Evolutionary conservation across 1,140 invertebrate species (phyloP).

Genomic region (Drosophila lini): DNA sequence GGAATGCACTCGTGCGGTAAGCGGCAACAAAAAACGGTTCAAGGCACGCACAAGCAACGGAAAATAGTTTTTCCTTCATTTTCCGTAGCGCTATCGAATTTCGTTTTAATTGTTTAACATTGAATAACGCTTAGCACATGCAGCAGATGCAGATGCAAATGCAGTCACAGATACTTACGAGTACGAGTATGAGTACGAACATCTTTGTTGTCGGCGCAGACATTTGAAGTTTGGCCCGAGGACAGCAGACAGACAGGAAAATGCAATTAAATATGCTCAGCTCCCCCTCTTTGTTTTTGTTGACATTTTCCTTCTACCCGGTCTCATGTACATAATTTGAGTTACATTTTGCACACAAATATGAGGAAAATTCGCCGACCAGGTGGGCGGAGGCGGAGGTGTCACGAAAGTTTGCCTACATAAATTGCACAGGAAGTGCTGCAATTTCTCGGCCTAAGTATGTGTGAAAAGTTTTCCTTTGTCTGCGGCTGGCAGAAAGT

Average conservation of each 20-base stretch:
- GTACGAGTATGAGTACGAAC: neutral
- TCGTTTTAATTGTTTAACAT: constrained; percentile 58
- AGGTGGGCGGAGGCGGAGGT: constrained; percentile 1
- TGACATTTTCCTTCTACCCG: neutral
- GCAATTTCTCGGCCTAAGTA: constrained; percentile 47
- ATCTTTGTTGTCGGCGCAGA: constrained; percentile 23
- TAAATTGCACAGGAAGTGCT: constrained; percentile 54
- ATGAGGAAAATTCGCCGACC: constrained; percentile 47
- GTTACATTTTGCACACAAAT: constrained; percentile 59
- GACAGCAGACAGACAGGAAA: constrained; percentile 45
- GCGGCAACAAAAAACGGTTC: constrained; percentile 31
- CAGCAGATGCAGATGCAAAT: constrained; percentile 10
- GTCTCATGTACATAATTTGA: constrained; percentile 52
- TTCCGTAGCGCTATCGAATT: constrained; percentile 44
- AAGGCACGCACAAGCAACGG: constrained; percentile 31
- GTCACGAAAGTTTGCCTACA: constrained; percentile 46
- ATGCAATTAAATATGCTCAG: constrained; percentile 62
- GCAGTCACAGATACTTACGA: constrained; percentile 20
- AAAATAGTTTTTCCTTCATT: constrained; percentile 47
- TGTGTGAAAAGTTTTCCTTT: constrained; percentile 32
- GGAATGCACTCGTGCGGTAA: constrained; percentile 61
- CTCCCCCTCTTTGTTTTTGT: constrained; percentile 7
- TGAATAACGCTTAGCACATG: constrained; percentile 39
- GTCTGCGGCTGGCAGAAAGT: constrained; percentile 21
- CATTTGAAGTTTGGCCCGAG: constrained; percentile 34